These are phyloP conservation scores for Paragorgia papillata DNA, from an alignment of 92 coral and sea anemone genomes.

Conservation along the genomic window DNA sequence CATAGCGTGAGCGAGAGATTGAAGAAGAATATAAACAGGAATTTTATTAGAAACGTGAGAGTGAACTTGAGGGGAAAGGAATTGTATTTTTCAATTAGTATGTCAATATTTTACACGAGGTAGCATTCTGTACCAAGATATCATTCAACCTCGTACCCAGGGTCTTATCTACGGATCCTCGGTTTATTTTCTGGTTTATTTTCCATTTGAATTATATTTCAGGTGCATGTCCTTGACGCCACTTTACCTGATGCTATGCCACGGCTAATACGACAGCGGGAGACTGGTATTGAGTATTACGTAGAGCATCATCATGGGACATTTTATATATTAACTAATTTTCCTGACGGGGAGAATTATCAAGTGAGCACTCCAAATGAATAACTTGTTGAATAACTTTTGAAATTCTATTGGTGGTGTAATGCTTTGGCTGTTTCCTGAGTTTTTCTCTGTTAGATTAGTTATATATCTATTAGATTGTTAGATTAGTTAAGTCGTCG, in stretches of 20 bases:
- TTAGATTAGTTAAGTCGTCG: too few species aligned
- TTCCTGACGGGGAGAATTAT: constrained; percentile 70
- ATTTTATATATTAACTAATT: constrained; percentile 82
- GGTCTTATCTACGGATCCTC: too few species aligned
- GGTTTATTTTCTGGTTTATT: too few species aligned
- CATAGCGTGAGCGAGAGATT: too few species aligned
- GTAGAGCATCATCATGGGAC: constrained; percentile 76
- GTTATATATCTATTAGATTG: too few species aligned
- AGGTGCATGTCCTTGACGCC: constrained; percentile 77
- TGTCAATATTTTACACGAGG: too few species aligned
- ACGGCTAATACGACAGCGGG: constrained; percentile 66
- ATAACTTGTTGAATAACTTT: background rate
- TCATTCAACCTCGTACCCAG: too few species aligned
- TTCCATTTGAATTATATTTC: background rate
- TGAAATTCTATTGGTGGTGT: background rate
- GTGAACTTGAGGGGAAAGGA: too few species aligned
- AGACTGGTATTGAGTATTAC: constrained; percentile 82
- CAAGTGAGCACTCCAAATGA: constrained; percentile 57
- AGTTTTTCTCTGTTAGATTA: too few species aligned
- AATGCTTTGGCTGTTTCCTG: too few species aligned
- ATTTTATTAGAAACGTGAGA: background rate
- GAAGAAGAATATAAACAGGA: background rate
- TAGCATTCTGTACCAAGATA: too few species aligned
- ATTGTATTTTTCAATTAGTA: too few species aligned
- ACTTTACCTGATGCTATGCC: constrained; percentile 46